Evolutionary conservation across 1,140 invertebrate species (phyloP), one percentile per base, ranked within the genome.

Genomic region (Pseudomyrmex pallidus): DNA sequence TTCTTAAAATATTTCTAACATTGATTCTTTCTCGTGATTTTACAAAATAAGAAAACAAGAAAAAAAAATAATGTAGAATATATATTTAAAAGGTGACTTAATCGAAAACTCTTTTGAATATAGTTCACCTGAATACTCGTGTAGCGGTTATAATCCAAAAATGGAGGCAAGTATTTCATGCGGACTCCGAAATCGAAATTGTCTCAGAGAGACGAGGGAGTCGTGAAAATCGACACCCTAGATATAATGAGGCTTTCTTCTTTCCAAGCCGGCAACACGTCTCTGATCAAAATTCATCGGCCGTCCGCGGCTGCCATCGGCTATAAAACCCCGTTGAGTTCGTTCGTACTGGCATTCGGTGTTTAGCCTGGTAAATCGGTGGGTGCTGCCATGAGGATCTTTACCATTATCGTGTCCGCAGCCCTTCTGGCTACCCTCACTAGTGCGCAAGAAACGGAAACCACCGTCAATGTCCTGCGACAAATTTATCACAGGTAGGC

Each of bases 181-280:
- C 61, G 68, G 44, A 57, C 57, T 63, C 85, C 76, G 76, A 90
- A 88, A 89, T 85, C 66, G 85, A 89, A 89, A 91, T 83, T 52
- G 17, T 85, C 50, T 1, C 61, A 54, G 54, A 77, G 66, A 82
- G 78, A 83, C 64, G 63, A 56, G 54, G 54, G 50, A n/a, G 54
- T 62, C 83, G 85, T 87, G 77, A 84, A 83, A 90, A 88, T 77
- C 87, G 80, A 74, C 89, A 84, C 93, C 94, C 92, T 91, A 93
- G 91, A 93, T 90, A 93, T 93, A 91, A 92, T 88, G 85, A 89
- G 83, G 90, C 92, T 93, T 94, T 93, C 92, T 92, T 93, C 92
- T 92, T 91, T 93, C 87, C 84, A 85, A 76, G 78, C 46, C 85
- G 66, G 80, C 85, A 88, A 85, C 93, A 92, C 92, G 93, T 94